Evolutionary conservation across 92 coral and sea anemone genomes (phyloP).

Genomic region (Muricea muricata): DNA sequence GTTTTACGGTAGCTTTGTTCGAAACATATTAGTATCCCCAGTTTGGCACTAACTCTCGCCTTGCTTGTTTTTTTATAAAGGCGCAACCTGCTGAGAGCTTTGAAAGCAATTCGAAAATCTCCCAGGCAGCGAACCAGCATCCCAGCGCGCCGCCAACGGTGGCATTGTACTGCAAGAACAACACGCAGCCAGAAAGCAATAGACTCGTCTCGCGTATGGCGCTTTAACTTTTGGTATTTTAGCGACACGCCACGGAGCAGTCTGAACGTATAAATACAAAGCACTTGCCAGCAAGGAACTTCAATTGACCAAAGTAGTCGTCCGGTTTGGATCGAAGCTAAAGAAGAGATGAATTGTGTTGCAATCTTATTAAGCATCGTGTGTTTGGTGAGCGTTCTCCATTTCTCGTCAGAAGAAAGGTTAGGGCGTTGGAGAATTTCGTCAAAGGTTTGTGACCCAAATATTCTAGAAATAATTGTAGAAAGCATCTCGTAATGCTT

Average conservation of each 20-base stretch:
- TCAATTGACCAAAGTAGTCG: not conserved
- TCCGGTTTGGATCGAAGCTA: not conserved
- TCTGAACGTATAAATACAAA: not conserved
- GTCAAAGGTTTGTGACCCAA: not conserved
- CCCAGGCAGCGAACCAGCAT: not conserved
- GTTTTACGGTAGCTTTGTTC: constrained; percentile 5
- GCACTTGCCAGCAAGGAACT: not conserved
- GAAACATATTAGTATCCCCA: constrained; percentile 3
- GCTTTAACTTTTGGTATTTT: too few relatives aligned
- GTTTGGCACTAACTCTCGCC: not conserved
- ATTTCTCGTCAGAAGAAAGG: constrained; percentile 11
- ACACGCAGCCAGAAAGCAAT: not conserved
- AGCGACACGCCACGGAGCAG: not conserved
- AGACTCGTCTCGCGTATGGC: not conserved
- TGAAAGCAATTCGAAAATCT: constrained; percentile 11
- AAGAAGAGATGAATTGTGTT: not conserved
- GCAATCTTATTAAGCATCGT: not conserved
- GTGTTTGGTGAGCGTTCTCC: not conserved
- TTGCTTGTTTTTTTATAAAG: not conserved
- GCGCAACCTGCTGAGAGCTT: not conserved
- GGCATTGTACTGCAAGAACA: not conserved
- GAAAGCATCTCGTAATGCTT: too few relatives aligned
- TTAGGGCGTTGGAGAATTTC: constrained; percentile 4
- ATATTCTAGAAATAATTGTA: too few relatives aligned
- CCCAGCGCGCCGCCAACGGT: not conserved